Conservation (phyloP, 2,888 invertebrate species). For the Platynereis dumerilii region DNA sequence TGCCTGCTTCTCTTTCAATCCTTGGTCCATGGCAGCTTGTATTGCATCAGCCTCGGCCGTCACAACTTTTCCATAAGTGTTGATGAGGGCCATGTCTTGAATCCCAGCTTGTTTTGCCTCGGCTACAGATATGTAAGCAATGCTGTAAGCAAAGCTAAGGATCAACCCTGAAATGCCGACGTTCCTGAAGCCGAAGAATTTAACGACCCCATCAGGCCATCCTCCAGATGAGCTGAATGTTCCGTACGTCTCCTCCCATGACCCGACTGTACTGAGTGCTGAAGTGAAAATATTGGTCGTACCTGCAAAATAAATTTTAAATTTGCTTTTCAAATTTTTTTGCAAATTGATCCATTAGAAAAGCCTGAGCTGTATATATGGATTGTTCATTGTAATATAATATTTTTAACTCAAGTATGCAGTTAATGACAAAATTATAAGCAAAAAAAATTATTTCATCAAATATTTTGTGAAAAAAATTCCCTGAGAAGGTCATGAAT, state of each 20-base stretch:
- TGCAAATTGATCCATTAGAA: too few species aligned
- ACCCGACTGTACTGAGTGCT: conserved; percentile 3
- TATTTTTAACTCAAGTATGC: too few species aligned
- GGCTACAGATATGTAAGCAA: conserved; percentile 27
- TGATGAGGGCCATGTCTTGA: conserved; percentile 13
- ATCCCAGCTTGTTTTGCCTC: conserved; percentile 25
- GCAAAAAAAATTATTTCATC: too few species aligned
- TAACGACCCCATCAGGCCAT: not conserved
- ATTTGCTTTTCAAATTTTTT: too few species aligned
- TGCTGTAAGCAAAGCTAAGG: conserved; percentile 36
- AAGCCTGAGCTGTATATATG: too few species aligned
- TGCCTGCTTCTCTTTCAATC: not conserved
- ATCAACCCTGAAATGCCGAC: conserved; percentile 37
- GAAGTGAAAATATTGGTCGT: conserved; percentile 17
- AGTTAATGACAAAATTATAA: too few species aligned
- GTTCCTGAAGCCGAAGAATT: conserved; percentile 33
- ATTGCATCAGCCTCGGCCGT: conserved; percentile 12
- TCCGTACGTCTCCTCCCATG: conserved; percentile 16
- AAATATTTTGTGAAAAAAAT: too few species aligned
- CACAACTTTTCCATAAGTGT: conserved; percentile 13
- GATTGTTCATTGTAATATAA: too few species aligned
- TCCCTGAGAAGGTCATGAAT: too few species aligned
- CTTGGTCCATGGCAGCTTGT: conserved; percentile 26
- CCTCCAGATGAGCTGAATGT: conserved; percentile 8
- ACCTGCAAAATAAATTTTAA: conserved; percentile 5